Evolutionary conservation across 1,140 invertebrate species (phyloP).

Genomic region (Nylanderia fulva): DNA sequence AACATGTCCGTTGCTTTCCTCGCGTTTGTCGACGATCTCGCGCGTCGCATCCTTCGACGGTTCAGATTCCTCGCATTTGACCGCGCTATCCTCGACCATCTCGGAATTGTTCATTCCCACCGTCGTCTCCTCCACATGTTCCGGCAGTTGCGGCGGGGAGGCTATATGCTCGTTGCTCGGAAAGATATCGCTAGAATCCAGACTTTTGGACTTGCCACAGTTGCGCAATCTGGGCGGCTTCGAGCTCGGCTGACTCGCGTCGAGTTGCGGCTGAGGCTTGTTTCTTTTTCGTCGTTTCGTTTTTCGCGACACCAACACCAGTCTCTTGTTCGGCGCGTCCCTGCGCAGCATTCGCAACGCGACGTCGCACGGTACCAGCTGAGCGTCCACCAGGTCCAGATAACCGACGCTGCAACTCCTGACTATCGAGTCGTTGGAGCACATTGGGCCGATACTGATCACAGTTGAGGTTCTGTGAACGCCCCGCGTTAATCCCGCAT

Average conservation of each 20-base stretch:
- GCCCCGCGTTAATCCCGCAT: constrained; percentile 71
- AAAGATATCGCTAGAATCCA: constrained; percentile 93
- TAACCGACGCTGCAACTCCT: constrained; percentile 94
- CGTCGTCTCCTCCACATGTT: constrained; percentile 81
- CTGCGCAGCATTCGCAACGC: constrained; percentile 89
- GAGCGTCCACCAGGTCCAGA: constrained; percentile 91
- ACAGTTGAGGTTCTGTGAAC: constrained; percentile 88
- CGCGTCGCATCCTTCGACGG: constrained; percentile 38
- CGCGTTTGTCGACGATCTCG: constrained; percentile 43
- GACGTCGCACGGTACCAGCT: constrained; percentile 90
- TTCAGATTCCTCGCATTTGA: constrained; percentile 37
- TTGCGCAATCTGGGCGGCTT: constrained; percentile 89
- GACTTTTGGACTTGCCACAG: constrained; percentile 93
- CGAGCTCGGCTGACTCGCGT: constrained; percentile 78
- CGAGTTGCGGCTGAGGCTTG: constrained; percentile 73
- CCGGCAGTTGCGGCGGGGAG: constrained; percentile 77
- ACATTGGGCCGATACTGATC: constrained; percentile 89
- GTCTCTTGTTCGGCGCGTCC: constrained; percentile 90
- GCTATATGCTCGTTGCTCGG: constrained; percentile 83
- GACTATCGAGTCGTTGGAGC: constrained; percentile 90
- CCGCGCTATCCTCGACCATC: constrained; percentile 37
- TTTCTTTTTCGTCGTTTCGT: constrained; percentile 86
- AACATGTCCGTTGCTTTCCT: constrained; percentile 28
- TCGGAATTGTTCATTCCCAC: constrained; percentile 37
- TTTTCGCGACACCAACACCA: constrained; percentile 90